Evolutionary conservation across 2,113 vertebrate species (phyloP), one percentile per base, ranked within the genome.

Genomic region (Otus sunia): DNA sequence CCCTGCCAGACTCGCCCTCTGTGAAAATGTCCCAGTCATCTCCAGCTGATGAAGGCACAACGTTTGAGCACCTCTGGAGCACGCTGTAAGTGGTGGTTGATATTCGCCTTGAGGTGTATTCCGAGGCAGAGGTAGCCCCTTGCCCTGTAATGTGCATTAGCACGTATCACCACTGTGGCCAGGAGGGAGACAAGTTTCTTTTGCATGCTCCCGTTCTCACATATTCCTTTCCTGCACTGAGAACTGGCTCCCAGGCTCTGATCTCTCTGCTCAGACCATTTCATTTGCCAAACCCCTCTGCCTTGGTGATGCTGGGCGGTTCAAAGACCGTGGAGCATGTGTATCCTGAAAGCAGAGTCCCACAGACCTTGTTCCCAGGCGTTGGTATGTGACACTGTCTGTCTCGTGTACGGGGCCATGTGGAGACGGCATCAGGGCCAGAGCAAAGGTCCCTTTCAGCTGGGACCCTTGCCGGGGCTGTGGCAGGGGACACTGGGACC

Each of bases 21-120:
- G 94, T 90, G 96, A 99, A 99, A 97, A 99, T 99, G 99, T 98
- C 99, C 91, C 99, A 99, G 97, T 87, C 99, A 20, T 91, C 98
- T 10, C 91, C 98, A 12, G 97, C 98, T 66, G 98, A 99, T 10
- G 99, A 99, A 97, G 99, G 99, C 75, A 98, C 98, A 37, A 99
- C 99, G 8, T 99, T 99, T 5, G 99, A 99, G 94, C 98, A 99
- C 93, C 99, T 99, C 86, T 99, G 99, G 99, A 99, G 98, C 95
- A 99, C 99, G 4, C 97, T 99, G 99, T 99, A 96, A 99, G 99
- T 99, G 66, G 76, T 11, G 13, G 8, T 14, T 14, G 69, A 7
- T 29, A 0, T 34, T 27, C 36, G 29, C 50, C 8, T 1, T 2
- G 43, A 27, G 30, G 4, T 14, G 4, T 26, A 10, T 20, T 32